Evolutionary conservation across 2,113 vertebrate species (phyloP).

Genomic region (Neofelis nebulosa): DNA sequence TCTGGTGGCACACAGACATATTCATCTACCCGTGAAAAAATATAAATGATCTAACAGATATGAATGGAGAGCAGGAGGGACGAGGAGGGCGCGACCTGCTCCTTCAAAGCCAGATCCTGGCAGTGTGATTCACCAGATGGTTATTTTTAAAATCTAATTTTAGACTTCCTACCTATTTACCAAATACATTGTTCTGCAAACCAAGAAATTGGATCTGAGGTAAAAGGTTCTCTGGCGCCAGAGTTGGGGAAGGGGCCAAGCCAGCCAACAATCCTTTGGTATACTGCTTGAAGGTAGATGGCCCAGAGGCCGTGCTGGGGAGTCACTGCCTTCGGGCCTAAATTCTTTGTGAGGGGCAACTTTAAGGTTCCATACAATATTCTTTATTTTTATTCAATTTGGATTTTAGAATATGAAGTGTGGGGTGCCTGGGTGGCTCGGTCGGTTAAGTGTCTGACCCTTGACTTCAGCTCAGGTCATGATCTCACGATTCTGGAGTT

Average conservation of each 20-base stretch:
- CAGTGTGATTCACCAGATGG: background rate
- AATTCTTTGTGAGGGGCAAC: background rate
- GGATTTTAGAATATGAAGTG: background rate
- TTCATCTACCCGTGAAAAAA: background rate
- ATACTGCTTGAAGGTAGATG: background rate
- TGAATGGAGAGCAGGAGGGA: background rate
- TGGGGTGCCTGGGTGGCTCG: too few relatives aligned
- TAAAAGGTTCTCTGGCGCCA: background rate
- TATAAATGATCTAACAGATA: background rate
- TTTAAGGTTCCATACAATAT: background rate
- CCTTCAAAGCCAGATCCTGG: background rate
- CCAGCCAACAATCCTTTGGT: background rate
- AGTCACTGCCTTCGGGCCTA: background rate
- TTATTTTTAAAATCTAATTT: background rate
- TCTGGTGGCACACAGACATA: background rate
- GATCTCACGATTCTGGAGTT: too few relatives aligned
- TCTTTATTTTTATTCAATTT: background rate
- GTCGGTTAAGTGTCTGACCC: too few relatives aligned
- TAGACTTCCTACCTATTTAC: conserved; percentile 6
- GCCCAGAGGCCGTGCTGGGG: background rate
- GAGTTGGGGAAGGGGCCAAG: background rate
- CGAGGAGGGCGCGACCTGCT: background rate
- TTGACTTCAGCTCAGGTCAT: too few relatives aligned
- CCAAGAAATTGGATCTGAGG: background rate
- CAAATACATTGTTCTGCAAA: background rate